Evolutionary conservation across 1,140 invertebrate species (phyloP).

Genomic region (Archegozetes longisetosus): DNA sequence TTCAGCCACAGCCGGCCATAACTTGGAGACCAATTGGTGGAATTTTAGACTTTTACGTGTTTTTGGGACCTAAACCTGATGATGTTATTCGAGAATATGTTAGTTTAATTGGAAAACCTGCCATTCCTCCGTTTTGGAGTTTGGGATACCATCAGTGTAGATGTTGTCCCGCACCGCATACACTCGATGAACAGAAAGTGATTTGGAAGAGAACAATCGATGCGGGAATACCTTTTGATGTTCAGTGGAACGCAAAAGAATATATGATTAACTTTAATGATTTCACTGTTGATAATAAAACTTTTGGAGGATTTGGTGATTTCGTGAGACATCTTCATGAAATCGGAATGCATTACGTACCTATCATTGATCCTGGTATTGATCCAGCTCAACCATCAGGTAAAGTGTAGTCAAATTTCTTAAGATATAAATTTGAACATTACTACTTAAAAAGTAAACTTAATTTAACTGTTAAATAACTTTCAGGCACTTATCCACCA

Average conservation of each 20-base stretch:
- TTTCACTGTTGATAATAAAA: slow-evolving; percentile 31
- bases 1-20: slow-evolving; percentile 55
- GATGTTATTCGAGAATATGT: slow-evolving; percentile 35
- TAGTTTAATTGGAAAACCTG: slow-evolving; percentile 25
- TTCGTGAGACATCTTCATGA: slow-evolving; percentile 29
- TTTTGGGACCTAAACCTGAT: slow-evolving; percentile 49
- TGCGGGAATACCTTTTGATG: slow-evolving; percentile 31
- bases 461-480: too few species aligned
- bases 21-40: slow-evolving; percentile 59
- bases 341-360: slow-evolving; percentile 28
- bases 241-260: slow-evolving; percentile 35
- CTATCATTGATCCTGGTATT: slow-evolving; percentile 26
- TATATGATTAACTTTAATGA: slow-evolving; percentile 28
- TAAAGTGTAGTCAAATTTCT: too few species aligned
- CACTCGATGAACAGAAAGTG: slow-evolving; percentile 43
- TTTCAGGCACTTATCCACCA: slow-evolving; percentile 23
- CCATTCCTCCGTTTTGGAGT: slow-evolving; percentile 34
- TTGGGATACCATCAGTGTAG: slow-evolving; percentile 38
- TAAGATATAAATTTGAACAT: too few species aligned
- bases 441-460: too few species aligned
- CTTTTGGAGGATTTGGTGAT: slow-evolving; percentile 28
- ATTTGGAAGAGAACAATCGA: slow-evolving; percentile 26
- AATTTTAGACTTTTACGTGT: slow-evolving; percentile 53
- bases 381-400: slow-evolving; percentile 20
- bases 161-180: slow-evolving; percentile 43